A percentile compares a stretch with the other conserved stretches of the same genome.
phyloP scores from a whole-genome alignment of 2,797 vertebrate genomes.

The Myotis planiceps region DNA sequence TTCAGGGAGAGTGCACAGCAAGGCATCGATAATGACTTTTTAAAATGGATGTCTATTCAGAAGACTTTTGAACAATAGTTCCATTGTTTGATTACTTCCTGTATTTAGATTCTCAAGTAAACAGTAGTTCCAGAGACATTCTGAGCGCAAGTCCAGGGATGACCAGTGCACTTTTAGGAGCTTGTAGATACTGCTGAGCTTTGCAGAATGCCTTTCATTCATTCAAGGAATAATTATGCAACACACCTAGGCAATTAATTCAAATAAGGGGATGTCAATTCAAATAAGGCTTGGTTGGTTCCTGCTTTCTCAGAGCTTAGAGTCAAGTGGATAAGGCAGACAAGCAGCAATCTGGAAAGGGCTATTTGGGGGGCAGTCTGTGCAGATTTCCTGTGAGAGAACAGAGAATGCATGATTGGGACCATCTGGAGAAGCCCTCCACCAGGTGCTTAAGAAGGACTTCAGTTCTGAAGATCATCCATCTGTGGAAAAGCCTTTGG shows the following conservation, averaged over 20 bases:
- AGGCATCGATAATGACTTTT: background rate
- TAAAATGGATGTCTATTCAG: background rate
- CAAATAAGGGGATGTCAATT: background rate
- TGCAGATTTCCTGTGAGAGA: background rate
- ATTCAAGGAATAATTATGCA: background rate
- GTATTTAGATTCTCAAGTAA: background rate
- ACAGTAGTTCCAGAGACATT: background rate
- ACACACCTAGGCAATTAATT: background rate
- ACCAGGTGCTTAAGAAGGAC: background rate
- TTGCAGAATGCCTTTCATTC: background rate
- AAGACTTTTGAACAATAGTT: slow-evolving; percentile 20
- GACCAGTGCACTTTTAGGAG: background rate
- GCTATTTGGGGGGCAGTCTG: background rate
- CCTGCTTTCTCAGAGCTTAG: background rate
- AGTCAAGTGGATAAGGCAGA: background rate
- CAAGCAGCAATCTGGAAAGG: background rate
- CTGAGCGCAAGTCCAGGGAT: background rate
- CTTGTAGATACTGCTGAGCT: background rate
- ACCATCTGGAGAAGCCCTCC: background rate
- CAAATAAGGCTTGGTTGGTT: background rate
- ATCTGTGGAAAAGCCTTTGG: background rate
- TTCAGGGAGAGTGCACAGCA: background rate
- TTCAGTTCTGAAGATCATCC: background rate
- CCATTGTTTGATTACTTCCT: background rate
- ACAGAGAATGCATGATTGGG: background rate